Base-by-base conservation (phyloP, 2,888 invertebrate genomes). In the Caenorhabditis parvicauda region DNA sequence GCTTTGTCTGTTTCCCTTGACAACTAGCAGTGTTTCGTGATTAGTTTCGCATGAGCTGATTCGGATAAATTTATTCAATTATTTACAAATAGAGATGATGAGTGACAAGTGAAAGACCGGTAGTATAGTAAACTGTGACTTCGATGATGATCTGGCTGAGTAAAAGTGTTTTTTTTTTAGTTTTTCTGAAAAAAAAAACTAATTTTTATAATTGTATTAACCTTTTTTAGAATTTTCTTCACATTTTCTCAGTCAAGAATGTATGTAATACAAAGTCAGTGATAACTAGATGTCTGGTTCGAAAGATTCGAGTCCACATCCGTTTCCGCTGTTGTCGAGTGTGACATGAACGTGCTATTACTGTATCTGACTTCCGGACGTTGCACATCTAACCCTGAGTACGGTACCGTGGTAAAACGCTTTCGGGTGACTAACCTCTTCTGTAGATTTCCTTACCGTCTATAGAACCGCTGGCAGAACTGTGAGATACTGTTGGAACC, bases 311-410 rank as follows among this genome's bases (percentile, higher is more conserved):
- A 66, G 47, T 66, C 68, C 21, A 69, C 37, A 53, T 69, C 68
- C 0, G 66, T 69, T 43, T 69, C 68, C 60, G 64, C 56, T 19
- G 68, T 69, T 12, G 65, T 59, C 24, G 68, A 66, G 37, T 65
- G 68, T 1, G 65, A 63, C 56, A 65, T 63, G 28, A 69, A 69
- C 19, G 68, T 66, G 12, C 59, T 59, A 35, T 50, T 61, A 9
- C 59, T 64, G 38, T 53, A 62, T 27, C 67, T 54, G n/a, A 55
- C 53, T 53, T 67, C 61, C 0, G 56, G 56, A 35, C 56, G 56
- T 9, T 50, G 39, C 38, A 56, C 21, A 2, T 35, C 45, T 4
- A 59, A 47, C 28, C 47, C 48, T 28, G 44, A 52, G 28, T 47
- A 54, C 5, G 51, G 5, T n/a, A 7, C 17, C 21, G 22, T 39